Evolutionary conservation across 1,140 invertebrate genomes (phyloP).

Genomic region (Drosophila murphyi): DNA sequence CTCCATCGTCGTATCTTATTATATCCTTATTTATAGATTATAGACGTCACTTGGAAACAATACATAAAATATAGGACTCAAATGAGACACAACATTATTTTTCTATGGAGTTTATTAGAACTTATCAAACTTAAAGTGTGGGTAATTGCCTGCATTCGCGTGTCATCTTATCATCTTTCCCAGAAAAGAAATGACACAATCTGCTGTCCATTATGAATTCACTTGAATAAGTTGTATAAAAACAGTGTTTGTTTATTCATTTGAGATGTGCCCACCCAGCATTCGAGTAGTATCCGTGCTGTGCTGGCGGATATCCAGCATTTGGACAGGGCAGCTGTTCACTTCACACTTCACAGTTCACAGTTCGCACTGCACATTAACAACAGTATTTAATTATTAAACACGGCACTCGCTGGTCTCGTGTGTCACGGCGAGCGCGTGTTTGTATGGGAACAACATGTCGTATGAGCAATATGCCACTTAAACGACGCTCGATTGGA

Average conservation of each 20-base stretch:
- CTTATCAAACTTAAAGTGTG: too few relatives aligned
- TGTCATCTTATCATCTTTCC: neutral
- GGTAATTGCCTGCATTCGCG: too few relatives aligned
- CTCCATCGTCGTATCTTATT: too few relatives aligned
- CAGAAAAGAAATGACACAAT: too few relatives aligned
- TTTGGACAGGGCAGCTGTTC: conserved; percentile 4
- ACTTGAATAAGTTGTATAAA: neutral
- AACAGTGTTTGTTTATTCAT: neutral
- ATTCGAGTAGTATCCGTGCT: neutral
- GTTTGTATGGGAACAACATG: conserved; percentile 51
- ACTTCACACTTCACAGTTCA: neutral
- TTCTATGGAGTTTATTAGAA: too few relatives aligned
- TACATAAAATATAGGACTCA: too few relatives aligned
- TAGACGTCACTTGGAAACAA: too few relatives aligned
- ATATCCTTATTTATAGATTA: too few relatives aligned
- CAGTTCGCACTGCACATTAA: conserved; percentile 49
- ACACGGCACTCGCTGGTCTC: conserved; percentile 41
- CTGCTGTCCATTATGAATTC: neutral
- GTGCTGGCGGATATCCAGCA: conserved; percentile 17
- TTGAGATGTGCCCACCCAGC: neutral
- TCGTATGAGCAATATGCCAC: conserved; percentile 80
- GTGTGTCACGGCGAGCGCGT: neutral
- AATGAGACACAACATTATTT: too few relatives aligned
- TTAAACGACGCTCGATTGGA: conserved; percentile 77
- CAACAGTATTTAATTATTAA: conserved; percentile 79